Conservation (phyloP, 1,140 invertebrate species). For the Drosophila ananassae region DNA sequence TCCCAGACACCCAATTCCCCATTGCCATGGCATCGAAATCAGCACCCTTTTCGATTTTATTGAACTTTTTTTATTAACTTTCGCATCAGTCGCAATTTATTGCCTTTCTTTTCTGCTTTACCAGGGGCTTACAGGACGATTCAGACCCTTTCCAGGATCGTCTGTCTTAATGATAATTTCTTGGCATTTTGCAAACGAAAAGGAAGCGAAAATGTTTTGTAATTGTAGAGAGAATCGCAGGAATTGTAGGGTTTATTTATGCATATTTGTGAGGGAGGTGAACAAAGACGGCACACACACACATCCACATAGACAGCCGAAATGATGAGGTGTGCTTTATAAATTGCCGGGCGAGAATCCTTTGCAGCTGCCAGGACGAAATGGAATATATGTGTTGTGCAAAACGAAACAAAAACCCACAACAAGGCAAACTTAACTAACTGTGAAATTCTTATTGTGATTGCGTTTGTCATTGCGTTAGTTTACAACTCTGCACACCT, state of each 20-base stretch:
- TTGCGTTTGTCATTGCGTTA: slow-evolving; percentile 82
- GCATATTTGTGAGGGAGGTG: slow-evolving; percentile 52
- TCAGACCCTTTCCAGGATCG: not conserved
- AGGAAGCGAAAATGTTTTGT: slow-evolving; percentile 34
- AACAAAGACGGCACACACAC: slow-evolving; percentile 27
- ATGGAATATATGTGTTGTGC: slow-evolving; percentile 7
- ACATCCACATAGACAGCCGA: slow-evolving; percentile 1
- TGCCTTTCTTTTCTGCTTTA: slow-evolving; percentile 37
- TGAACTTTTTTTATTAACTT: slow-evolving; percentile 82
- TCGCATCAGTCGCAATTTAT: slow-evolving; percentile 64
- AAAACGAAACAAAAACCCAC: slow-evolving; percentile 55
- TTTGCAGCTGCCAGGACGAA: slow-evolving; percentile 24
- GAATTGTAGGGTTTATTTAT: slow-evolving; percentile 58
- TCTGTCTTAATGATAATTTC: slow-evolving; percentile 47
- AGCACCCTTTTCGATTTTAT: slow-evolving; percentile 79
- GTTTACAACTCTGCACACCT: slow-evolving; percentile 76
- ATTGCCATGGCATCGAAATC: slow-evolving; percentile 65
- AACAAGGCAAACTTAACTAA: slow-evolving; percentile 81
- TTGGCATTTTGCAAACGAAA: slow-evolving; percentile 4
- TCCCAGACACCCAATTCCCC: slow-evolving; percentile 42
- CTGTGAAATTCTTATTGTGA: slow-evolving; percentile 82
- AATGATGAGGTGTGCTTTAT: slow-evolving; percentile 15
- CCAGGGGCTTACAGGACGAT: not conserved
- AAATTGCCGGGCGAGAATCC: slow-evolving; percentile 50
- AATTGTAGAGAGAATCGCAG: slow-evolving; percentile 34